phyloP scores from a whole-genome alignment of 2,113 vertebrate genomes.

The Cottus gobio region DNA sequence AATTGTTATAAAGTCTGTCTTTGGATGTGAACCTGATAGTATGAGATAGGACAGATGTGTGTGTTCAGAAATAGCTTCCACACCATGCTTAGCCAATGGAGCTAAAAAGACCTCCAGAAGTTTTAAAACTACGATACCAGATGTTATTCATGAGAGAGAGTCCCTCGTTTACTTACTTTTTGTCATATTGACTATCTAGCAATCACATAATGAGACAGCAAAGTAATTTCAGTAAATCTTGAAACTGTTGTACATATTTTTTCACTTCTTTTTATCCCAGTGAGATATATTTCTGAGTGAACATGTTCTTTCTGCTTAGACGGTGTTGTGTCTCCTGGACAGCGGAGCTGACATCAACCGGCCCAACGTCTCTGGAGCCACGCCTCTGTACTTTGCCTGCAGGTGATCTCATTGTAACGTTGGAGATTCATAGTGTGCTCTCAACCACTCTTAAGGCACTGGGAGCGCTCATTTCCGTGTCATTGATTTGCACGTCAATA shows the following conservation, averaged over 20 bases:
- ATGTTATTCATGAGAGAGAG: not conserved
- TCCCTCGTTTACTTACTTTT: not conserved
- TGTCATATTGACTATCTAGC: not conserved
- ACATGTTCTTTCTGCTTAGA: conserved; percentile 79
- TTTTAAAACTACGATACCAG: not conserved
- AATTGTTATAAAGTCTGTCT: too few species aligned
- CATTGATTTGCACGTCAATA: not conserved
- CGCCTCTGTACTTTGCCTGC: conserved; percentile 98
- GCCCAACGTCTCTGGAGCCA: conserved; percentile 97
- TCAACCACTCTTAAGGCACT: not conserved
- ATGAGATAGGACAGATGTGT: too few species aligned
- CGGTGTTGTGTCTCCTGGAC: conserved; percentile 96
- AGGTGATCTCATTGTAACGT: conserved; percentile 81
- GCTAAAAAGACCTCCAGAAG: not conserved
- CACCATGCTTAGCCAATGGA: not conserved
- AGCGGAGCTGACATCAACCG: conserved; percentile 98
- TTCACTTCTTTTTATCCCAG: not conserved
- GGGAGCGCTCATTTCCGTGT: not conserved
- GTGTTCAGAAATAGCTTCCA: not conserved
- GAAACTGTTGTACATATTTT: not conserved
- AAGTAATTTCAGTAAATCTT: not conserved
- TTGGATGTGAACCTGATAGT: too few species aligned
- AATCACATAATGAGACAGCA: not conserved
- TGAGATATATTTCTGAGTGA: not conserved
- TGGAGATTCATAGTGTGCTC: not conserved